These are phyloP conservation scores for Siderastrea siderea DNA, from an alignment of 92 coral and sea anemone genomes.

Conservation along the genomic window DNA sequence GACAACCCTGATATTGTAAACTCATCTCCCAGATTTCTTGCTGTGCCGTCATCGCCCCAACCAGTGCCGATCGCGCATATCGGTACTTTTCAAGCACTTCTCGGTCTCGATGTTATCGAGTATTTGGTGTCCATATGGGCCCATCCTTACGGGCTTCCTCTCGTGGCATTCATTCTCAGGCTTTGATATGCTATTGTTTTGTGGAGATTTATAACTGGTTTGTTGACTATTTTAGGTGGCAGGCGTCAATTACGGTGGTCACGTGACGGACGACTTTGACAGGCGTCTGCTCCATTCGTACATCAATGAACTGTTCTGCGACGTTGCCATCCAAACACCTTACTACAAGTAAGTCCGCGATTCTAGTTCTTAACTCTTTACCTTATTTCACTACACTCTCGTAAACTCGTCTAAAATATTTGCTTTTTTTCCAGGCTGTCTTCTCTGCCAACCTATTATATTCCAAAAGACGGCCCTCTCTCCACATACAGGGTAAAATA, in stretches of 20 bases:
- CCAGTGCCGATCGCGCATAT: too few species aligned
- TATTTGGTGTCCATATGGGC: too few species aligned
- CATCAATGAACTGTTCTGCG: constrained; percentile 95
- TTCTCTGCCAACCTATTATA: constrained; percentile 92
- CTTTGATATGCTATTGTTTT: neutral
- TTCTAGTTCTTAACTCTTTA: neutral
- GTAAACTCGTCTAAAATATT: neutral
- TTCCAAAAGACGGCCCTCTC: constrained; percentile 98
- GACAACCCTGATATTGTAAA: too few species aligned
- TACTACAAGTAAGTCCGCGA: constrained; percentile 86
- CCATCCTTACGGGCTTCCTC: too few species aligned
- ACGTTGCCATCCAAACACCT: constrained; percentile 83
- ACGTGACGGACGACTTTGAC: constrained; percentile 99
- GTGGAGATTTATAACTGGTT: neutral
- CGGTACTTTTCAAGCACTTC: too few species aligned
- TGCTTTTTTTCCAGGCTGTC: constrained; percentile 76
- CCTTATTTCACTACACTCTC: too few species aligned
- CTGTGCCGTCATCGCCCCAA: too few species aligned
- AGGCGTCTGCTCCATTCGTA: constrained; percentile 95
- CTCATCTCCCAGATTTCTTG: too few species aligned
- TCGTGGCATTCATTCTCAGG: too few species aligned
- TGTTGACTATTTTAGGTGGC: constrained; percentile 76
- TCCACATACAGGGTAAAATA: constrained; percentile 89
- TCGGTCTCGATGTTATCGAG: too few species aligned
- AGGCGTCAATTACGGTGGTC: constrained; percentile 99